Evolutionary conservation across 2,888 invertebrate species (phyloP), one percentile per base, ranked within the genome.

Genomic region (Ptychoptera contaminata): DNA sequence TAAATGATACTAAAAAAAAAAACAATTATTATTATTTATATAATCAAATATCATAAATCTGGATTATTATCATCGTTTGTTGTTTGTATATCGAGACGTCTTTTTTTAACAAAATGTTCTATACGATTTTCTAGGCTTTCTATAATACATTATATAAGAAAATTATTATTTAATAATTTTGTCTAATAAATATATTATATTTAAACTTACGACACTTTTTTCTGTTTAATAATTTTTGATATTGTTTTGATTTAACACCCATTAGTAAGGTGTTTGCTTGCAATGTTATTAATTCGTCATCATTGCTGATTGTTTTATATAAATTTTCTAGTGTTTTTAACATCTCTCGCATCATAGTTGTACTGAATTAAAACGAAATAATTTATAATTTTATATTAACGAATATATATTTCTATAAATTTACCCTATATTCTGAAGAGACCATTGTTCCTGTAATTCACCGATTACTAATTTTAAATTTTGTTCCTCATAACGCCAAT

Each of bases 81-180:
- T 23, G 23, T 23, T 23, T 23, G 23, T 23, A 23, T 7, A 29
- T 48, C 48, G 2, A 65, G 50, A 58, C 74, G 73, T 56, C 74
- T 72, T 56, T 79, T 79, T 59, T 83, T 87, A 8, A 73, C 72
- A 57, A 75, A 84, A 62, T 83, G 78, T 53, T 81, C 71, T 42
- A 90, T 80, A 52, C 80, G 76, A 54, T 82, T 79, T 65, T 90
- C 86, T 49, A 91, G 67, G 55, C 84, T 86, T 37, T 80, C 88
- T 88, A 71, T 34, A 75, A 75, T n/a, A n/a, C n/a, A n/a, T n/a
- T n/a, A n/a, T n/a, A n/a, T n/a, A 56, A 50, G 55, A 56, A 54
- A 52, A 49, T 43, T 46, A 42, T 43, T 45, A 8, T 31, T 15
- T 15, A 39, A 37, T 23, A 31, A 10, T 10, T 14, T 3, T 31